phyloP scores from a whole-genome alignment of 2,797 vertebrate species.

The Arctocebus calabarensis region DNA sequence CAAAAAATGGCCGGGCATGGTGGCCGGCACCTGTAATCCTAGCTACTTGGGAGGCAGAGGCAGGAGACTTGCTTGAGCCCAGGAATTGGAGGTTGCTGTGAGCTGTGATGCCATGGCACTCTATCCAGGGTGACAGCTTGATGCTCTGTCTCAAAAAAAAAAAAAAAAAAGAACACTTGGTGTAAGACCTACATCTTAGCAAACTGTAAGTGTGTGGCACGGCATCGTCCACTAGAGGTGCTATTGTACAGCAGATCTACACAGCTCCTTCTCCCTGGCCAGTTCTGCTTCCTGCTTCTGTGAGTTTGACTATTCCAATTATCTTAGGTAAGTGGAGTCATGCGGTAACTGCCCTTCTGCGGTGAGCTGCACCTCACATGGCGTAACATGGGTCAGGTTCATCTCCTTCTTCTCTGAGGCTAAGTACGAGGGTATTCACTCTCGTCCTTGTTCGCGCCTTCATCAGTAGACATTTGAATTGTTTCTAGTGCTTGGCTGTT shows the following conservation, averaged over 20 bases:
- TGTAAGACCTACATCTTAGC: not conserved
- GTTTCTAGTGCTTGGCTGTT: not conserved
- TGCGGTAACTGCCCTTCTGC: not conserved
- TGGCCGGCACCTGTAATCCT: no score
- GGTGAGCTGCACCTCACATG: not conserved
- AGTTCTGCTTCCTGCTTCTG: not conserved
- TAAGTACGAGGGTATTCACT: not conserved
- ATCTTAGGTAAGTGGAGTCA: not conserved
- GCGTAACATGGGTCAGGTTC: not conserved
- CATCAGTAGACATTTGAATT: not conserved
- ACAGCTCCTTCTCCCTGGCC: not conserved
- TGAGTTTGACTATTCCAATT: not conserved
- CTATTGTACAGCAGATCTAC: not conserved
- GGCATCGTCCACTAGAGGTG: not conserved
- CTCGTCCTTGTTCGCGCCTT: not conserved
- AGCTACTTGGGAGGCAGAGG: no score
- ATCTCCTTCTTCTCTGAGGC: not conserved
- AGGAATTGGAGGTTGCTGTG: no score
- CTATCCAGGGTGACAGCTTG: no score
- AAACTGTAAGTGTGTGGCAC: fast-evolving
- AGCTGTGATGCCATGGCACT: no score
- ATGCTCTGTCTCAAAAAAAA: no score
- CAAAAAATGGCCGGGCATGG: no score
- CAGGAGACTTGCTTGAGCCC: no score
- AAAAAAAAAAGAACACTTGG: not conserved